A percentile compares a stretch with the other conserved stretches of the same genome.
Evolutionary conservation across 1,140 invertebrate species (phyloP).

Genomic region (Tyrophagus putrescentiae): DNA sequence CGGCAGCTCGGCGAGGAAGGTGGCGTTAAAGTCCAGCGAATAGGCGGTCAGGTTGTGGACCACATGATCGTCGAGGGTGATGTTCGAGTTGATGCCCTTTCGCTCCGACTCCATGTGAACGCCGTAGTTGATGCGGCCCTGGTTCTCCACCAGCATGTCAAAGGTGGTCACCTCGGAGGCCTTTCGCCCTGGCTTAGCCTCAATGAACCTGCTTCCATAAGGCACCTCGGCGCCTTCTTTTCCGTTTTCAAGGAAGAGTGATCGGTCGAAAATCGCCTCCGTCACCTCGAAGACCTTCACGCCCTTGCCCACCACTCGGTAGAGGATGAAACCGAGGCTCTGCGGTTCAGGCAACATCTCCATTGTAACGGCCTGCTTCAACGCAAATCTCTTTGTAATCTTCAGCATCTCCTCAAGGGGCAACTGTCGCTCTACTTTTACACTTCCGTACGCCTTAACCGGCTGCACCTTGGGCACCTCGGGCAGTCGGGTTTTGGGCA

Average conservation of each 20-base stretch:
- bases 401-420: background rate
- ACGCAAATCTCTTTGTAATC: background rate
- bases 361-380: background rate
- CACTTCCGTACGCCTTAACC: background rate
- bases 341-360: background rate
- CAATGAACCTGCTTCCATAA: background rate
- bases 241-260: background rate
- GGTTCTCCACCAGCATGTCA: slow-evolving; percentile 25
- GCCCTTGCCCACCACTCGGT: background rate
- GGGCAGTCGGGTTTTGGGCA: background rate
- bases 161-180: slow-evolving; percentile 6
- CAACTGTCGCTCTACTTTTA: background rate
- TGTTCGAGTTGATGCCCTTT: background rate
- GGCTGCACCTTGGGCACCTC: background rate
- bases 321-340: background rate
- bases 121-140: slow-evolving; percentile 25
- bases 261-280: background rate
- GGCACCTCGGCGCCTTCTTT: background rate
- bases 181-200: background rate
- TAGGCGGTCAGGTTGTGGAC: background rate
- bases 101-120: background rate
- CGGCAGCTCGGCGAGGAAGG: background rate
- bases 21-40: slow-evolving; percentile 16
- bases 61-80: background rate
- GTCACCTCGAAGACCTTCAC: background rate